A percentile compares a stretch with the other conserved stretches of the same genome.
Conservation (phyloP, 2,797 vertebrate species). For the Cygnus olor region DNA sequence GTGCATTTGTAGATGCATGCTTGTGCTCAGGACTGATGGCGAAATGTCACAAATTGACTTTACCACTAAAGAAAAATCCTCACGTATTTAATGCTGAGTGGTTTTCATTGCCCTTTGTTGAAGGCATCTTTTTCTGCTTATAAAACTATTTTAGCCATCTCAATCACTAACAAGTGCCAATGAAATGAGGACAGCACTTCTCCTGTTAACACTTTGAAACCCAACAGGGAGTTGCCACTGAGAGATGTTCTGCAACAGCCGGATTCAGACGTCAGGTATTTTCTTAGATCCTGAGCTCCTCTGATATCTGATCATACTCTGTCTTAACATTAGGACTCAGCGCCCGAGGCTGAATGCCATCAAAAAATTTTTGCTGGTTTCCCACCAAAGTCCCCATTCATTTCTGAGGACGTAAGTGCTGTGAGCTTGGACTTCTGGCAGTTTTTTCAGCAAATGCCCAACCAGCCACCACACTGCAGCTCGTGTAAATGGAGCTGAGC, state of each 20-base stretch:
- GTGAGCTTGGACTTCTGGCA: background rate
- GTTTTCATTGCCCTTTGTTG: background rate
- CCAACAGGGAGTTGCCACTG: background rate
- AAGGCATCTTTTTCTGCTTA: background rate
- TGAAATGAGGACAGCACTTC: background rate
- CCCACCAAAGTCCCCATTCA: background rate
- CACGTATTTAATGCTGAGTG: background rate
- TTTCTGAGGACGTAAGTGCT: background rate
- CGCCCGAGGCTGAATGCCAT: too few species aligned
- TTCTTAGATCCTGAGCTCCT: background rate
- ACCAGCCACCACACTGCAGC: background rate
- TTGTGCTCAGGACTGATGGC: background rate
- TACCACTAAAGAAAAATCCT: background rate
- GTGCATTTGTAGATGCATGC: accelerated
- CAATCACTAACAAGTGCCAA: background rate
- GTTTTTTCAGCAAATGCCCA: background rate
- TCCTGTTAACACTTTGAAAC: background rate
- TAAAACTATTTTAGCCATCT: background rate
- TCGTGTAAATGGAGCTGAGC: background rate
- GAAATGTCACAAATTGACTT: background rate
- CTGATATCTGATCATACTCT: background rate
- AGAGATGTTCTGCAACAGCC: background rate
- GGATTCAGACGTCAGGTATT: accelerated
- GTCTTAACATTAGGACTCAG: background rate
- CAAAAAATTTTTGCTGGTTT: background rate